Evolutionary conservation across 2,113 vertebrate species (phyloP).

Genomic region (Mus pahari): DNA sequence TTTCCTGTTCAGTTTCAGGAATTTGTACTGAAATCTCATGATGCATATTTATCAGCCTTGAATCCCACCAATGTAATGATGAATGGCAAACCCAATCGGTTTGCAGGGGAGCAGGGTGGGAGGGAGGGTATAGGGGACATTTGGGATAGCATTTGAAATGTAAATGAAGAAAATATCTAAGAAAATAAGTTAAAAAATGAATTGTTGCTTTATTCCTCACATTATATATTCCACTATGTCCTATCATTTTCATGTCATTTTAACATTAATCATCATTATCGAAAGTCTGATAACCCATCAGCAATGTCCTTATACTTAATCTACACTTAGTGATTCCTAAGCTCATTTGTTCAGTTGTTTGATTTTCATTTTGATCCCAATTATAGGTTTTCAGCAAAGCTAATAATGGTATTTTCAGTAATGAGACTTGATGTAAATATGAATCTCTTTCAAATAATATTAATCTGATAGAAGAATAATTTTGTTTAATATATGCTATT

Average conservation of each 20-base stretch:
- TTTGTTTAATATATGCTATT: background rate
- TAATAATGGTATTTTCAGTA: background rate
- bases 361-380: background rate
- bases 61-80: background rate
- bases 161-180: too few relatives aligned
- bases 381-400: background rate
- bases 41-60: background rate
- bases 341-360: background rate
- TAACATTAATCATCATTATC: background rate
- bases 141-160: too few relatives aligned
- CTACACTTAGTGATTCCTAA: background rate
- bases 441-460: background rate
- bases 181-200: too few relatives aligned
- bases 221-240: background rate
- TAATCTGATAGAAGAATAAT: background rate
- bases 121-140: too few relatives aligned
- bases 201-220: background rate
- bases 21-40: background rate
- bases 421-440: background rate
- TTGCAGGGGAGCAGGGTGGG: too few relatives aligned
- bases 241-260: background rate
- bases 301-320: background rate
- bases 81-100: background rate
- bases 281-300: background rate
- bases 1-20: background rate